phyloP scores from a whole-genome alignment of 2,797 vertebrate species.

The Poecilia velifera region DNA sequence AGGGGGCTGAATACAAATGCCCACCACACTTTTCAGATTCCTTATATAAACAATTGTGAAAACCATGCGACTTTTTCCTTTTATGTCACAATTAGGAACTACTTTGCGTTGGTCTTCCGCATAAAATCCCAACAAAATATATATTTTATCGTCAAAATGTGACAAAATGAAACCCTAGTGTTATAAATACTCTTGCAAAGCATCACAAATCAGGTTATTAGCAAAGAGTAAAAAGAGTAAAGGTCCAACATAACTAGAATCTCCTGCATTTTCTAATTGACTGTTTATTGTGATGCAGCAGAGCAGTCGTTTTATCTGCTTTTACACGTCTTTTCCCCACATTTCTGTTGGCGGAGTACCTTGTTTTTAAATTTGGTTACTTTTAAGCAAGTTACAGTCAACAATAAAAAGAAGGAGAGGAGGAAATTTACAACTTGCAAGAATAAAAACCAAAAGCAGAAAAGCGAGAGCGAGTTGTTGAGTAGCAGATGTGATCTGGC shows the following conservation, averaged over 20 bases:
- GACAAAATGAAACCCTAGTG: background rate
- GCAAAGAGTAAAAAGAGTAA: background rate
- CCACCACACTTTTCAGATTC: background rate
- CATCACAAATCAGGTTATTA: background rate
- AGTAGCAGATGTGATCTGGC: constrained; percentile 14
- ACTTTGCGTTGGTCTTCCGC: background rate
- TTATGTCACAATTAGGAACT: background rate
- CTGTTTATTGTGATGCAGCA: constrained; percentile 21
- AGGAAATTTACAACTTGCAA: background rate
- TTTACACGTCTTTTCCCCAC: background rate
- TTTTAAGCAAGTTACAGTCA: constrained; percentile 12
- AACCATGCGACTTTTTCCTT: background rate
- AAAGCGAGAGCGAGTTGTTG: background rate
- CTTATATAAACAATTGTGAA: background rate
- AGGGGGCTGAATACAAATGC: background rate
- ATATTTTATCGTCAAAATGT: background rate
- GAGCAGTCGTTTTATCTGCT: constrained; percentile 7
- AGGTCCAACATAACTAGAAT: background rate
- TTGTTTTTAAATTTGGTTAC: constrained; percentile 4
- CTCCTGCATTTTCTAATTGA: constrained; percentile 13
- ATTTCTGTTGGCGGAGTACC: background rate
- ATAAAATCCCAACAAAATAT: background rate
- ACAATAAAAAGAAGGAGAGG: background rate
- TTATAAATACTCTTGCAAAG: background rate
- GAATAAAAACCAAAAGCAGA: background rate